Evolutionary conservation across 2,797 vertebrate genomes (phyloP), one percentile per base, ranked within the genome.

Genomic region (Corythornis leucogaster): DNA sequence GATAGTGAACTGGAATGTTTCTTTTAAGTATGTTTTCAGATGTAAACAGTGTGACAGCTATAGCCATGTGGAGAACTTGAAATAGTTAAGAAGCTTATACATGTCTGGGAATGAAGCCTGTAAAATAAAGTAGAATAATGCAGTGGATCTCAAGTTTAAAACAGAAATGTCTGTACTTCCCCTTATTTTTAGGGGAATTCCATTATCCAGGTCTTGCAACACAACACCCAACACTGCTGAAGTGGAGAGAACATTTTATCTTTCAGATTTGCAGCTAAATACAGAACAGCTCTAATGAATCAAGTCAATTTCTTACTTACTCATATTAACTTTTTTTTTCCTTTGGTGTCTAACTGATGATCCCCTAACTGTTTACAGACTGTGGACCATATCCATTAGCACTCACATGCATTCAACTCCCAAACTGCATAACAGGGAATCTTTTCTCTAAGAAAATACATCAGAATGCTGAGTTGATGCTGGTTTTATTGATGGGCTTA

Each of bases 401-500:
- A 18, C 43, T 79, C 76, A 33, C 35, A 58, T 10, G 30, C 54
- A 40, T 66, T 87, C 76, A 78, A 3, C 33, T 91, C 71, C 63
- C 68, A 53, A 57, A 69, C 50, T 51, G 24, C 31, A 11, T 25
- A 28, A 58, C 80, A 55, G 10, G 38, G n/a, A 61, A 66, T 42
- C 15, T 71, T 83, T 74, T 66, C n/a, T 35, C 63, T 90, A 86
- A 92, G 76, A 62, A 91, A 82, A 63, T 68, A 54, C 51, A 25
- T 22, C 33, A 86, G 58, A 40, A 1, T 30, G 25, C 67, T 95
- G 80, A 94, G 71, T 74, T 77, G 91, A 95, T 96, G 95, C 80
- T 86, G 50, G 0, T 84, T 97, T 97, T 97, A 97, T 97, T 97
- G 89, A 35, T 83, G 45, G 64, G 70, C 53, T 79, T 91, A 80